Evolutionary conservation across 2,113 vertebrate genomes (phyloP).

Genomic region (Eleginops maclovinus): DNA sequence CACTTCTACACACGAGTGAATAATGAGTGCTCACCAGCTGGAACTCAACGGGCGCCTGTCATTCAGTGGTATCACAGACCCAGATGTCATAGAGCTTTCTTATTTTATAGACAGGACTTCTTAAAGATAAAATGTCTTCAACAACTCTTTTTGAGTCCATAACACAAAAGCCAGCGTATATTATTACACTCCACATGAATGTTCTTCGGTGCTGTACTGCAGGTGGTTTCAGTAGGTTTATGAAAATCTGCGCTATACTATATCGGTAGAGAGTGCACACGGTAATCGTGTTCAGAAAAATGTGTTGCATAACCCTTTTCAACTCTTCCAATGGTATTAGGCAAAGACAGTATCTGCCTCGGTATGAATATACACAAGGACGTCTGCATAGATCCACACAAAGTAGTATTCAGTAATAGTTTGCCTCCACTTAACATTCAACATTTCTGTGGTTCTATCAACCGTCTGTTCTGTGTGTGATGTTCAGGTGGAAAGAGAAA

Average conservation of each 20-base stretch:
- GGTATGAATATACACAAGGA: constrained; percentile 45
- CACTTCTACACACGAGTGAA: not conserved
- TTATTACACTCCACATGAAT: constrained; percentile 25
- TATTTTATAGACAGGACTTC: not conserved
- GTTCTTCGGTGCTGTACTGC: constrained; percentile 32
- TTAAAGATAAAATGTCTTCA: too few relatives aligned
- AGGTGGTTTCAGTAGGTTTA: constrained; percentile 38
- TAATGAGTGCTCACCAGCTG: not conserved
- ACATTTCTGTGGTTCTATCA: not conserved
- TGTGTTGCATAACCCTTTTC: constrained; percentile 18
- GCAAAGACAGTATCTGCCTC: not conserved
- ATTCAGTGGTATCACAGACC: not conserved
- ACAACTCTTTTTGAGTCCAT: constrained; percentile 32
- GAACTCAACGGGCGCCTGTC: not conserved
- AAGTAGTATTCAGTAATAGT: constrained; percentile 1
- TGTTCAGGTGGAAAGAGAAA: not conserved
- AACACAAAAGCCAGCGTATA: not conserved
- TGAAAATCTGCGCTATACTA: constrained; percentile 24
- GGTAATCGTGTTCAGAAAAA: constrained; percentile 17
- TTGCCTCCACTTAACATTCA: constrained; percentile 20
- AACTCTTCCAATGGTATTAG: constrained; percentile 26
- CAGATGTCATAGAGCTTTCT: not conserved
- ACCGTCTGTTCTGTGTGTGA: not conserved
- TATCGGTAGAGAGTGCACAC: constrained; percentile 10
- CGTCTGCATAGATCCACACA: constrained; percentile 5